phyloP scores from a whole-genome alignment of 2,888 invertebrate species.

The Phoenoteleia sp. region DNA sequence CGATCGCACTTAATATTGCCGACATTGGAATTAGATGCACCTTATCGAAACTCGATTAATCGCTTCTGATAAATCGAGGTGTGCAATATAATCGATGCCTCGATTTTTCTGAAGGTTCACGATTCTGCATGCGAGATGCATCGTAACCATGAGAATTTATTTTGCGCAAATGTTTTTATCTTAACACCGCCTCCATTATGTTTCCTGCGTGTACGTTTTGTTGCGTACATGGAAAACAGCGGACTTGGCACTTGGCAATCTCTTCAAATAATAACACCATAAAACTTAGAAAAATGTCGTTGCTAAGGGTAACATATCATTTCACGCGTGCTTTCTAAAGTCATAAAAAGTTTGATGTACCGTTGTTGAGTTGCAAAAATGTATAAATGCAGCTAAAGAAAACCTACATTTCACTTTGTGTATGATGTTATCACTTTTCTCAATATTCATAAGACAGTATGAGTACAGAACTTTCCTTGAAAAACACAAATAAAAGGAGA shows the following conservation, averaged over 20 bases:
- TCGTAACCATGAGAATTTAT: conserved; percentile 12
- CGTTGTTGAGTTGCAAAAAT: conserved; percentile 49
- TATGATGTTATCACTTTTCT: conserved; percentile 58
- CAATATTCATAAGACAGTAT: conserved; percentile 56
- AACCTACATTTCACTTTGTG: conserved; percentile 49
- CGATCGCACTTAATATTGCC: conserved; percentile 11
- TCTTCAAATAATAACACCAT: conserved; percentile 55
- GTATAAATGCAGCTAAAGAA: conserved; percentile 46
- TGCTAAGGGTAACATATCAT: conserved; percentile 56
- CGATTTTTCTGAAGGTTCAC: background rate
- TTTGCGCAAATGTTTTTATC: conserved; percentile 9
- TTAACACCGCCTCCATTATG: conserved; percentile 12
- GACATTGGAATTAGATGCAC: background rate
- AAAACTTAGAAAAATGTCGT: conserved; percentile 58
- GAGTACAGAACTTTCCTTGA: conserved; percentile 51
- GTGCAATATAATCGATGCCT: background rate
- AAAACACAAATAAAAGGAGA: conserved; percentile 53
- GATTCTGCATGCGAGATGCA: background rate
- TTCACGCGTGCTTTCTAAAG: conserved; percentile 54
- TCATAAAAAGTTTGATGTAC: conserved; percentile 52
- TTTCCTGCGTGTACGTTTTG: conserved; percentile 16
- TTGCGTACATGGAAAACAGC: conserved; percentile 35
- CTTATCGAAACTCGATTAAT: conserved; percentile 31
- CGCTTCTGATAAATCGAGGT: conserved; percentile 5
- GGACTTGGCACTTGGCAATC: conserved; percentile 37